phyloP scores from a whole-genome alignment of 1,140 invertebrate genomes.

The Tetramorium simillimum region DNA sequence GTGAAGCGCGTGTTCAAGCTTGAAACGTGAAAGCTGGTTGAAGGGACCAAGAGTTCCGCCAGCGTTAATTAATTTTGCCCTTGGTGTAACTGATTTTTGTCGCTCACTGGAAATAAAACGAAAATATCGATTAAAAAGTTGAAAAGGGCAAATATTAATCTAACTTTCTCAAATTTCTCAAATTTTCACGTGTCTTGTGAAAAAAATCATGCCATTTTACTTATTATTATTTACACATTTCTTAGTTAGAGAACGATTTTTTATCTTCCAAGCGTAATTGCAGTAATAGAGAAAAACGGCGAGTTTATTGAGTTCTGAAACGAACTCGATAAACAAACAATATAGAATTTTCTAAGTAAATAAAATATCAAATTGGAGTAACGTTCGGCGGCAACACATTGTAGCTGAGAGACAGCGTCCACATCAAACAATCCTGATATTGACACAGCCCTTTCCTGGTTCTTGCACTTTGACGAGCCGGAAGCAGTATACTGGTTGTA shows the following conservation, averaged over 20 bases:
- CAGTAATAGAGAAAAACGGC: neutral
- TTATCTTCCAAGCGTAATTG: neutral
- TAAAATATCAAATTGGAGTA: slow-evolving; percentile 41
- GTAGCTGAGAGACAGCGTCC: slow-evolving; percentile 48
- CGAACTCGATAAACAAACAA: slow-evolving; percentile 6
- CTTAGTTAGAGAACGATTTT: neutral
- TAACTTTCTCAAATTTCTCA: neutral
- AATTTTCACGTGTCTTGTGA: neutral
- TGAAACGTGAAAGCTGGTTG: neutral
- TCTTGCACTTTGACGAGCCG: slow-evolving; percentile 56
- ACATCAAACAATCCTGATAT: slow-evolving; percentile 59
- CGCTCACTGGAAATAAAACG: neutral
- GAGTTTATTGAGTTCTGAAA: neutral
- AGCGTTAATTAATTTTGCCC: slow-evolving; percentile 30
- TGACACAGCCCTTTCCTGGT: slow-evolving; percentile 57
- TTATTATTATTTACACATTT: neutral
- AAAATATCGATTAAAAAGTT: neutral
- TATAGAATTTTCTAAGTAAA: slow-evolving; percentile 22
- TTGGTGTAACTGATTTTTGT: slow-evolving; percentile 23
- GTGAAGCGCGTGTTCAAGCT: neutral
- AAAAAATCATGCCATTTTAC: neutral
- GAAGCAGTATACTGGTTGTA: slow-evolving; percentile 5
- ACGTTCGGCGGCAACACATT: slow-evolving; percentile 17
- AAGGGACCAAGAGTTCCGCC: neutral
- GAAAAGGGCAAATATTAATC: neutral